Base-by-base conservation (phyloP, 2,797 vertebrate species). In the Enteromius treurensis region DNA sequence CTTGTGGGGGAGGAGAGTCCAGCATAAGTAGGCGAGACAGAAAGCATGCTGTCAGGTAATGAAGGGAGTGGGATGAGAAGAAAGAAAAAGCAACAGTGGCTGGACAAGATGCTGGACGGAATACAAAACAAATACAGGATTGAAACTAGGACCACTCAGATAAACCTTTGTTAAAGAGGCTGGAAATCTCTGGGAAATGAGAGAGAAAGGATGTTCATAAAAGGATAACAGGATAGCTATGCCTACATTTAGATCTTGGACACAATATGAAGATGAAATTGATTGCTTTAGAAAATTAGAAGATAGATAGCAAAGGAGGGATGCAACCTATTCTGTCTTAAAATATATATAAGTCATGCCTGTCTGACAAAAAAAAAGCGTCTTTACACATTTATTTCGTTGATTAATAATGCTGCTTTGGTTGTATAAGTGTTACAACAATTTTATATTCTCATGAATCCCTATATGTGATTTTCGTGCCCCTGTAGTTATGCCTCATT, bases 31-130 rank as follows among this genome's bases (percentile, higher is more conserved):
- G 70, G n/a, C 21, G 29, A 53, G 32, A 67, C 32, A 21, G 75
- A 77, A 64, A 62, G 69, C 80, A 82, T 49, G 40, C 45, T 73
- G 79, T 73, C 79, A 73, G 23, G 4, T 29, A 69, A 69, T 79
- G n/a, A 79, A 67, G 53, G 68, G 26, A 64, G 69, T 47, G 42
- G 19, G 14, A 45, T 47, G 55, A 40, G 40, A 81, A 15, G 55
- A 49, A 64, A 49, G 51, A 45, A 29, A 80, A 9, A 3, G 32
- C 37, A 40, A 23, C 34, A 40, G 73, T 47, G 53, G 40, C 45
- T 60, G 55, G 68, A 71, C 37, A 80, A 70, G 51, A 71, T 17
- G 34, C 37, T 58, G 17, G 40, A 73, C 2, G 7, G 55, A 81
- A 49, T 81, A 64, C 53, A 49, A 32, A 73, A 73, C 32, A 71